These are phyloP conservation scores for Phocoena phocoena DNA, from an alignment of 2,113 vertebrate species.

Conservation along the genomic window DNA sequence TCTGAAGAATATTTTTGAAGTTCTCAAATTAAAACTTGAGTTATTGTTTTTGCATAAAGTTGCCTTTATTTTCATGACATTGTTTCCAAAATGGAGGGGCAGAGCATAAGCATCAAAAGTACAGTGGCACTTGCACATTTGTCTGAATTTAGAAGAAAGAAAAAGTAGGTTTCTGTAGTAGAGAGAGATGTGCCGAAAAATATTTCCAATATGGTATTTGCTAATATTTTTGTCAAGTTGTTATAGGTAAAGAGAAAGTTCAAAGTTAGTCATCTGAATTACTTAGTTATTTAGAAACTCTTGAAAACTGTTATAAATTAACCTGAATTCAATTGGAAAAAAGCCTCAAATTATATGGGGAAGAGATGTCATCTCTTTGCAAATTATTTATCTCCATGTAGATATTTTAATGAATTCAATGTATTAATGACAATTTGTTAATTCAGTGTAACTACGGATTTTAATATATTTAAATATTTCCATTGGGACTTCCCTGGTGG, in stretches of 20 bases:
- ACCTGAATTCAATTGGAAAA: constrained; percentile 19
- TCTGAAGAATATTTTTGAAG: not conserved
- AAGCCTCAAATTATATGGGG: not conserved
- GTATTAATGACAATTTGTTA: not conserved
- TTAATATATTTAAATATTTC: constrained; percentile 30
- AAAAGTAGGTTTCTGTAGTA: not conserved
- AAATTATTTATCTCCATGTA: not conserved
- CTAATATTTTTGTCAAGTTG: not conserved
- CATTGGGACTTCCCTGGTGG: no score
- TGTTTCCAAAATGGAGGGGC: not conserved
- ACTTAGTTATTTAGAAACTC: not conserved
- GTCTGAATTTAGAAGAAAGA: constrained; percentile 31
- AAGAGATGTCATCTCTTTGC: not conserved
- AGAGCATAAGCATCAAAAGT: not conserved
- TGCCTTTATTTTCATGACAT: not conserved
- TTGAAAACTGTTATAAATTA: not conserved
- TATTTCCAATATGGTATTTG: not conserved
- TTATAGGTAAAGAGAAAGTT: not conserved
- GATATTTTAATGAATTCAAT: constrained; percentile 9
- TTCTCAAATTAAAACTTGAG: constrained; percentile 7
- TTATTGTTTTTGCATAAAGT: constrained; percentile 1
- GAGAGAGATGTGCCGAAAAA: not conserved
- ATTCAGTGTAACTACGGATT: not conserved
- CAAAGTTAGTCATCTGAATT: not conserved
- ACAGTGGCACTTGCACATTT: not conserved